Base-by-base conservation (phyloP, 2,888 invertebrate genomes). In the Cinara cedri region DNA sequence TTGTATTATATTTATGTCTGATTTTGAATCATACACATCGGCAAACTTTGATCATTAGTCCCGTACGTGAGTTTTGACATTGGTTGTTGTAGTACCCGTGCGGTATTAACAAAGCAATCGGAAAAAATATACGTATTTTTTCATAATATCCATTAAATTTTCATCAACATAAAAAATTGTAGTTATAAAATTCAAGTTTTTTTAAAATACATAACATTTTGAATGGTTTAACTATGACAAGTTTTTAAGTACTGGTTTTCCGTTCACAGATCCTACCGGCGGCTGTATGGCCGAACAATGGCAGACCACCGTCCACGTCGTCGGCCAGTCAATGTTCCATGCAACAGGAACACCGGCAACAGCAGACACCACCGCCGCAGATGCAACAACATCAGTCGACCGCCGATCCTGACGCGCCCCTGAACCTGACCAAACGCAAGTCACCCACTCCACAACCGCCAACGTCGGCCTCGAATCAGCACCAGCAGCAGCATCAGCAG, bases 341-440 rank as follows among this genome's bases (percentile, higher is more conserved):
- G 51, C 68, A 46, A 19, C 76, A 55, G 19, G 66, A 66, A 6
- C 72, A 72, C 10, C 72, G 4, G 54, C 80, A 24, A 4, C 54
- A 34, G 46, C 80, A 63, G 21, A 66, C 55, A 46, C 74, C 49
- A n/a, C 54, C 76, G n/a, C 81, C 71, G 26, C 81, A 81, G 46
- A 82, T 42, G 26, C 80, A 60, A 63, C 80, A 42, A 42, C 81
- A 46, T 42, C 71, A 85, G 1, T 85, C 87, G 1, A 83, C 86
- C 0, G 88, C 87, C 49, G 92, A 93, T 86, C 90, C 92, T 0
- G 95, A 95, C 85, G 90, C 93, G 1, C 96, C 96, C 1, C 88
- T 97, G 62, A 96, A 96, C 87, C 89, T 96, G 74, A 92, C 92
- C 84, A 96, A 96, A 87, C 96, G 81, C 44, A 81, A 81, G 21